Base-by-base conservation (phyloP, 2,797 vertebrate species). In the Orientallactaga sibirica region DNA sequence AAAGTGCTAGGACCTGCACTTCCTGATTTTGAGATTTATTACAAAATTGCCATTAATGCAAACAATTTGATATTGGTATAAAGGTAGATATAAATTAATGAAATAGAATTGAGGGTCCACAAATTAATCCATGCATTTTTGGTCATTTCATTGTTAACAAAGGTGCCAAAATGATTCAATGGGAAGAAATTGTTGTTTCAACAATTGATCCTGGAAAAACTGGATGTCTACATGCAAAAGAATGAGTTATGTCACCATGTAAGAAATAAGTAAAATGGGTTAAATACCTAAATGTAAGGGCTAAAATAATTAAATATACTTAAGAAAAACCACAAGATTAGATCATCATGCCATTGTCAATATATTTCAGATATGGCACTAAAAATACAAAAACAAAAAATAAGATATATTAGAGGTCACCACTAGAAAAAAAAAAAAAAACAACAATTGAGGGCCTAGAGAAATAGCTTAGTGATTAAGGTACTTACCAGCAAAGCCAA, bases 21-120 rank as follows among this genome's bases (percentile, higher is more conserved):
- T 73, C 25, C 24, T 29, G 58, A 67, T 87, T 67, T 67, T 41
- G 73, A 48, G 48, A 86, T 90, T 86, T 83, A 29, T 90, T 86
- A 86, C 22, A 77, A 93, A 93, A 79, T 24, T 48, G 78, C 24
- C 67, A 87, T 58, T 61, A 82, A 71, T 64, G 25, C 18, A 58
- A 73, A 82, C 14, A 86, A 0, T 27, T 33, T 18, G 43, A 18
- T 66, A 27, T 14, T 71, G 24, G 43, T 33, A 19, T 43, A 71
- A 82, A 10, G 7, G 29, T 19, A 58, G 74, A 27, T n/a, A 86
- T 5, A 81, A 25, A 48, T n/a, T n/a, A 24, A n/a, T 43, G 15
- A 7, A 25, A 29, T 18, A 55, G 52, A 84, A 24, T 33, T 37
- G 12, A 22, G 6, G 24, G 71, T 29, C n/a, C 27, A 71, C 25